phyloP scores from a whole-genome alignment of 2,113 vertebrate species.

The Candoia aspera region DNA sequence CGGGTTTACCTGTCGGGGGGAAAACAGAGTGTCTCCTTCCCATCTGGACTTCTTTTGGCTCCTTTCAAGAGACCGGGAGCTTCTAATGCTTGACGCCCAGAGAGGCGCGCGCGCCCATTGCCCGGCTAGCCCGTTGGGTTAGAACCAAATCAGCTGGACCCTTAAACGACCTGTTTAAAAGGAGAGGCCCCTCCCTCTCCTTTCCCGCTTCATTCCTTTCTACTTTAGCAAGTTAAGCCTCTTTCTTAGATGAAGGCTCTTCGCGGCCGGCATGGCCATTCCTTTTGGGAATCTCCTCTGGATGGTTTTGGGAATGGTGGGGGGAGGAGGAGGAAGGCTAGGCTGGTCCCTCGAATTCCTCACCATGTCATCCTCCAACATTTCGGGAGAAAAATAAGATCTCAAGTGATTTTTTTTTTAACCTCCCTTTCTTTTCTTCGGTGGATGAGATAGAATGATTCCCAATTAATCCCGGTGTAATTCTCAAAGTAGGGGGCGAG shows the following conservation, averaged over 20 bases:
- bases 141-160: slow-evolving; percentile 35
- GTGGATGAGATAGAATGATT: background rate
- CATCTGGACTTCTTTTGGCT: background rate
- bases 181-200: background rate
- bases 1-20: slow-evolving; percentile 74
- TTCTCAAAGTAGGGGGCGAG: background rate
- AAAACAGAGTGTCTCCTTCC: slow-evolving; percentile 27
- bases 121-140: slow-evolving; percentile 21
- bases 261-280: background rate
- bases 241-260: slow-evolving; percentile 1
- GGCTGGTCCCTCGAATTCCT: too few relatives aligned
- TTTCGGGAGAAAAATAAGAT: background rate
- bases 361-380: too few relatives aligned
- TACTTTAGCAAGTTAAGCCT: slow-evolving; percentile 26
- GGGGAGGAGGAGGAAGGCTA: background rate
- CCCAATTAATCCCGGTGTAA: background rate
- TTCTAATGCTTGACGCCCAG: slow-evolving; percentile 9
- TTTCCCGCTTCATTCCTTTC: slow-evolving; percentile 23
- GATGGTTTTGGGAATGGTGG: background rate
- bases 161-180: slow-evolving; percentile 37
- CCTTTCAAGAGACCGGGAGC: slow-evolving; percentile 24
- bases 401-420: background rate
- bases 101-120: background rate
- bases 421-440: background rate
- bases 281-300: background rate